phyloP scores from a whole-genome alignment of 2,888 invertebrate species.

The Seira ritae region DNA sequence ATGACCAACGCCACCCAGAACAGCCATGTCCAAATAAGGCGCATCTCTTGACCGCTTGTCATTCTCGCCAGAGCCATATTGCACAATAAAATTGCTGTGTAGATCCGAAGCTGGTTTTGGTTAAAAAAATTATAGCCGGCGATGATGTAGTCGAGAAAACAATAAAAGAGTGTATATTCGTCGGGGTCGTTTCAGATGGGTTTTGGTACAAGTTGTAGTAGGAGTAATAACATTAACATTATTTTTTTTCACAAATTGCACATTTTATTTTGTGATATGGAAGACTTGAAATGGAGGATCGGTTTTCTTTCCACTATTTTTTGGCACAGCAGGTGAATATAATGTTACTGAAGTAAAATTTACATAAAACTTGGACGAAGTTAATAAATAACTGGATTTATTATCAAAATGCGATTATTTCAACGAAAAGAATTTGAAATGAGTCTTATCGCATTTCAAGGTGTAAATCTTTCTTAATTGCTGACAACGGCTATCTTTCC shows the following conservation, averaged over 20 bases:
- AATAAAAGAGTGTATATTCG: neutral
- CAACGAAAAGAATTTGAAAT: neutral
- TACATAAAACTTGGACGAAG: slow-evolving; percentile 19
- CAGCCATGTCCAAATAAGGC: slow-evolving; percentile 46
- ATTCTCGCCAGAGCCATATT: slow-evolving; percentile 40
- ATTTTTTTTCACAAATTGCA: neutral
- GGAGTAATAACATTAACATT: neutral
- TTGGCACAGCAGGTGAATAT: slow-evolving; percentile 40
- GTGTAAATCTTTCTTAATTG: slow-evolving; percentile 38
- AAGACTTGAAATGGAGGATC: slow-evolving; percentile 39
- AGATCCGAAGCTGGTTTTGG: neutral
- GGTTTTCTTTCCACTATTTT: slow-evolving; percentile 37
- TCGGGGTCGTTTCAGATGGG: neutral
- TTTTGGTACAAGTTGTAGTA: no score
- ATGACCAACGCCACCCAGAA: slow-evolving; percentile 54
- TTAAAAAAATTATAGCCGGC: neutral
- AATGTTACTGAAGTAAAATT: slow-evolving; percentile 27
- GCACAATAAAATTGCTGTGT: neutral
- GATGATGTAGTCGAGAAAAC: neutral
- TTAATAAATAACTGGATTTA: neutral
- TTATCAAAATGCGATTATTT: neutral
- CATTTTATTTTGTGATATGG: neutral
- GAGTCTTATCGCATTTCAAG: slow-evolving; percentile 9
- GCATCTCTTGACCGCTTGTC: slow-evolving; percentile 28
- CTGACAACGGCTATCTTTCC: slow-evolving; percentile 15